phyloP scores from a whole-genome alignment of 1,140 invertebrate species.

The Alviniconcha marisindica region DNA sequence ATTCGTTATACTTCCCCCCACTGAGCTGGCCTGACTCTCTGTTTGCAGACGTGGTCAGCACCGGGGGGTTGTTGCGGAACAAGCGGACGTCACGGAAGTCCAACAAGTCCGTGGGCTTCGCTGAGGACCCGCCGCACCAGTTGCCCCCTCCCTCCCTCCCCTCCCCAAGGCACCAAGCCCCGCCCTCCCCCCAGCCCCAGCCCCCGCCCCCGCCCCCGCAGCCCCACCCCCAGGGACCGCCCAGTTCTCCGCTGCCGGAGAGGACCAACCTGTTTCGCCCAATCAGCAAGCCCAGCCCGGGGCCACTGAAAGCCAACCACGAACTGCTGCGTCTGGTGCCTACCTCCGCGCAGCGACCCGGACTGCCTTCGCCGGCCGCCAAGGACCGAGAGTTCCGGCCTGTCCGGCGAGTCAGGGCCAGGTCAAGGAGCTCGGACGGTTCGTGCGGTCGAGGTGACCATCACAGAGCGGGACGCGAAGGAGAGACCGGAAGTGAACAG shows the following conservation, averaged over 20 bases:
- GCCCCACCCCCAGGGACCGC: background rate
- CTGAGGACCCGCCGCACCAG: background rate
- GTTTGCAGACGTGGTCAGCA: background rate
- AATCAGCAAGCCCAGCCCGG: conserved; percentile 1
- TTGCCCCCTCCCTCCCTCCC: background rate
- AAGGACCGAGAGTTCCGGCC: background rate
- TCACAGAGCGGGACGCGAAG: no score
- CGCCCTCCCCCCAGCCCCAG: background rate
- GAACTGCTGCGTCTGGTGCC: background rate
- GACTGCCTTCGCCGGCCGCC: background rate
- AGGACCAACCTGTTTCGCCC: conserved; percentile 14
- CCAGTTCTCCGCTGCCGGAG: conserved; percentile 18
- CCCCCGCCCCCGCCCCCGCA: background rate
- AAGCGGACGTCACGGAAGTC: conserved; percentile 15
- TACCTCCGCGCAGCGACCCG: background rate
- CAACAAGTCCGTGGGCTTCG: conserved; percentile 29
- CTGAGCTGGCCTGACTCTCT: no score
- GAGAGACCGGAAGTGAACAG: no score
- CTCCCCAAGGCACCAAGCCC: background rate
- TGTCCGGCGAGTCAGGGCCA: no score
- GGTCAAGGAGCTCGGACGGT: no score
- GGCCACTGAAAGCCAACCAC: conserved; percentile 16
- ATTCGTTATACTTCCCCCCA: no score
- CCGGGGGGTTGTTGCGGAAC: conserved; percentile 18
- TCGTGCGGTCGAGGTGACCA: no score